Percentiles rank a stretch among this genome's conserved stretches.
These are phyloP conservation scores for Amphiura filiformis DNA, from an alignment of 35 echinoderm and acorn worm species.

Conservation along the genomic window DNA sequence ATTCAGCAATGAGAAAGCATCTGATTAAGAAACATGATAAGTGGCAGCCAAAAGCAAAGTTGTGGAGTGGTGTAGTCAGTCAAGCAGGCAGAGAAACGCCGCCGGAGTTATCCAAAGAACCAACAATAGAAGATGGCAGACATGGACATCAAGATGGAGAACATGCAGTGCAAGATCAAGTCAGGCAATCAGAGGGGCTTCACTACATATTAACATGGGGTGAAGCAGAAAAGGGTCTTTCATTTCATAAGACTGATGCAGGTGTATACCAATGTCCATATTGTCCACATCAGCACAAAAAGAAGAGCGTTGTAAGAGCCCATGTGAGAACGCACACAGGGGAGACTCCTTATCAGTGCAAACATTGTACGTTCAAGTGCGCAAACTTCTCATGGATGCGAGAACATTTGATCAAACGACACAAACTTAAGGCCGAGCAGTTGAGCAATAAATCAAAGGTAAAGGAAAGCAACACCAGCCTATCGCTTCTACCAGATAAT, in stretches of 20 bases:
- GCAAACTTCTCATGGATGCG: neutral
- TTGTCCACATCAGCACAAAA: neutral
- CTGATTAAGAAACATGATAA: slow-evolving; percentile 8
- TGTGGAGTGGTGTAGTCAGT: neutral
- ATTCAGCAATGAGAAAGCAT: neutral
- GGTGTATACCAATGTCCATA: neutral
- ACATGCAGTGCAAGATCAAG: neutral
- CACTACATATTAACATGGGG: neutral
- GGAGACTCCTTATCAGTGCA: neutral
- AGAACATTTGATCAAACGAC: slow-evolving; percentile 1
- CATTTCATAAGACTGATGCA: neutral
- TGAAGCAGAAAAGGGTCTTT: neutral
- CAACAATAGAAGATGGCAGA: no score
- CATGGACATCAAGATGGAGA: no score
- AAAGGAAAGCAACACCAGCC: neutral
- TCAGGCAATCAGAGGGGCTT: neutral
- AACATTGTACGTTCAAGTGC: neutral
- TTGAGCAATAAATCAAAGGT: neutral
- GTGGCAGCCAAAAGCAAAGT: neutral
- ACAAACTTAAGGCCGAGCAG: neutral
- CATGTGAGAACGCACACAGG: neutral
- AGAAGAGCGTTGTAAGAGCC: neutral
- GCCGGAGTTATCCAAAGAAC: neutral
- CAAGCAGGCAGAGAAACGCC: neutral
- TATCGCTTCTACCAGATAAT: neutral